Conservation (phyloP, 1,140 invertebrate species). For the Pseudomyrmex pallidus region DNA sequence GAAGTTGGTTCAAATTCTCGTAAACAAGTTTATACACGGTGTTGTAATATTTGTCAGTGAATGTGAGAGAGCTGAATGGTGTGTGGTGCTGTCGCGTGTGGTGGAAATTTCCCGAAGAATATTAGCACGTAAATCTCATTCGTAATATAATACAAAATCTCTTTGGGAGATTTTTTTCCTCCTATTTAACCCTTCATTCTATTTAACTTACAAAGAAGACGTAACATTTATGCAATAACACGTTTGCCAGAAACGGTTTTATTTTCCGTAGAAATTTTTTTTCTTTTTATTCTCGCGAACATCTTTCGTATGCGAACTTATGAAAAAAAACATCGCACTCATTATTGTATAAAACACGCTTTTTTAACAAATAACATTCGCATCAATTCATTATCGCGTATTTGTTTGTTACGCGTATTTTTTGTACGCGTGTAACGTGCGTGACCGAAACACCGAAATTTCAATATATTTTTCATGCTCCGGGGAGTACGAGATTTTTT, state of each 20-base stretch:
- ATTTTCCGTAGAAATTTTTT: too few relatives aligned
- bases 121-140: conserved; percentile 2
- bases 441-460: not conserved
- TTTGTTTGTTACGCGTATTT: not conserved
- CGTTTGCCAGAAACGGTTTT: too few relatives aligned
- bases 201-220: too few relatives aligned
- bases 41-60: conserved; percentile 10
- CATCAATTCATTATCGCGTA: not conserved
- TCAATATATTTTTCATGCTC: conserved; percentile 25
- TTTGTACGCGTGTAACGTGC: not conserved
- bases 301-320: too few relatives aligned
- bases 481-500: not conserved
- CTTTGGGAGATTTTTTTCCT: not conserved
- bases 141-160: too few relatives aligned
- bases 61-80: conserved; percentile 12
- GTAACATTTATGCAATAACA: too few relatives aligned
- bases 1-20: too few relatives aligned
- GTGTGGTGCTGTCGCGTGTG: not conserved
- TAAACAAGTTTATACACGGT: conserved; percentile 16
- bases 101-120: conserved; percentile 24
- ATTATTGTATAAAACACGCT: not conserved
- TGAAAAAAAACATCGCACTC: too few relatives aligned
- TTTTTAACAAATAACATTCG: conserved; percentile 19
- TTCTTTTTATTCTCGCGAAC: too few relatives aligned
- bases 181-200: too few relatives aligned